Evolutionary conservation across 2,888 invertebrate genomes (phyloP), one percentile per base, ranked within the genome.

Genomic region (Pardosa pseudoannulata): DNA sequence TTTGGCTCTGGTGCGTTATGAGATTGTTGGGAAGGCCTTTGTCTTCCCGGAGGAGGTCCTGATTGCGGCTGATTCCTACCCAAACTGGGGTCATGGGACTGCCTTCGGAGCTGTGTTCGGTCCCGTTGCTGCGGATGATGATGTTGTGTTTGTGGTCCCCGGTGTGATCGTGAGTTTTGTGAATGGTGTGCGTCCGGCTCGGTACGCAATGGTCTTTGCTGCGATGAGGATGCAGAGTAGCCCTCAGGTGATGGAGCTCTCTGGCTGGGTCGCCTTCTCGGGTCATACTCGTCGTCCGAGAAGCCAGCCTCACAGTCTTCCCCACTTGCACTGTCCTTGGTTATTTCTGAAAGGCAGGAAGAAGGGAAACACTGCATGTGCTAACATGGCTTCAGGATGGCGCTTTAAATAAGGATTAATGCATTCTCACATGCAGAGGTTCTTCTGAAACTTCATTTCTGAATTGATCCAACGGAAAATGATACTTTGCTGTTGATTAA

Each of bases 301-400:
- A 89, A 90, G 41, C 88, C 89, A 41, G 90, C 90, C 16, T 89
- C 88, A 41, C 89, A 88, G 32, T 89, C 88, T n/a, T 89, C 89
- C 89, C 93, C 93, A 89, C 93, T 93, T 85, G 95, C 94, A 91
- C 94, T 94, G 91, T 96, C 96, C 94, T 96, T 96, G 91, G 95
- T 95, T 92, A 96, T 96, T 94, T 96, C 89, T 89, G 75, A 31
- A 85, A 87, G 1, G 23, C 23, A 56, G 11, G 5, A 23, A 56
- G 23, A 23, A 5, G 23, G 23, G 11, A 56, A 19, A 56, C 56
- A 56, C 11, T 23, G 56, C 56, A 56, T 56, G 56, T 56, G 56
- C 56, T 56, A 56, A 56, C 46, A 56, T 46, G 41, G 6, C 16
- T 46, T 9, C 36, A 7, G 9, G 41, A 13, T 13, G 9, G 9